These are phyloP conservation scores for Pampusana beccarii DNA, from an alignment of 2,113 vertebrate species.

Conservation along the genomic window DNA sequence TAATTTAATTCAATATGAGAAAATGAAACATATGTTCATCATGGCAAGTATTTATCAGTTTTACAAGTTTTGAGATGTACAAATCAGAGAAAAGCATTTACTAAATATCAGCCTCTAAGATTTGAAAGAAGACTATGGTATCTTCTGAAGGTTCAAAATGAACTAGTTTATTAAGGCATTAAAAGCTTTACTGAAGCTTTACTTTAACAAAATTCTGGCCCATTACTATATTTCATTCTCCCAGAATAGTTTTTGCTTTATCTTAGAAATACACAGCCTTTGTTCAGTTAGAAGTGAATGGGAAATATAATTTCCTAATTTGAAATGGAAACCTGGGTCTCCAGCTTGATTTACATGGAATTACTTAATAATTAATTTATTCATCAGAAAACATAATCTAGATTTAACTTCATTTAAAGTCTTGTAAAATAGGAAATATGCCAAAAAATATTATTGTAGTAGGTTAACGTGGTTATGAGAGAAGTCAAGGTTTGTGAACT, in stretches of 20 bases:
- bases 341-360: neutral
- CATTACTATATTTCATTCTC: neutral
- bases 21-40: neutral
- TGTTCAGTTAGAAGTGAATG: neutral
- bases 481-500: neutral
- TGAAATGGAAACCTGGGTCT: neutral
- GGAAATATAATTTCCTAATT: neutral
- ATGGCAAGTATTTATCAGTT: neutral
- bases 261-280: neutral
- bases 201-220: neutral
- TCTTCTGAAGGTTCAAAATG: neutral
- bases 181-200: neutral
- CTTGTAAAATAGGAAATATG: neutral
- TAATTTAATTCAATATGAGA: neutral
- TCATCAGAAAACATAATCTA: neutral
- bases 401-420: neutral
- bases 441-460: neutral
- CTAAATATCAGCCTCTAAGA: neutral
- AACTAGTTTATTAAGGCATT: neutral
- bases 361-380: neutral
- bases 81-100: neutral
- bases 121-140: neutral
- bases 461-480: neutral
- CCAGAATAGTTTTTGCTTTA: neutral
- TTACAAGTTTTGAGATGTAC: neutral